Conservation (phyloP, 1,140 invertebrate species). For the Meloidogyne exigua region DNA sequence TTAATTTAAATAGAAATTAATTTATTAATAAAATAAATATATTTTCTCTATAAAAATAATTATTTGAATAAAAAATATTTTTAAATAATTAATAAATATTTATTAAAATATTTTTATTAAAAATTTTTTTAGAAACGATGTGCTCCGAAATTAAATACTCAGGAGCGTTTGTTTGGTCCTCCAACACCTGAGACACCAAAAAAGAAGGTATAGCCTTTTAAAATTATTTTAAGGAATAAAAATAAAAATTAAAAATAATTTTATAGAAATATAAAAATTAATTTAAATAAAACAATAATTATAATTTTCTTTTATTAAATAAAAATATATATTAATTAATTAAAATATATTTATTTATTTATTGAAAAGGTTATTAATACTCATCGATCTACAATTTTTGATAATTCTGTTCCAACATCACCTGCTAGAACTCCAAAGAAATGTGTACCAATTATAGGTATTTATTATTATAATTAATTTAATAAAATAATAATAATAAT, state of each 20-base stretch:
- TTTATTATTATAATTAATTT: slow-evolving; percentile 10
- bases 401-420: slow-evolving; percentile 31
- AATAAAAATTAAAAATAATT: too few species aligned
- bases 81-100: slow-evolving; percentile 17
- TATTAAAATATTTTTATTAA: neutral
- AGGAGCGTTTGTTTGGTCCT: slow-evolving; percentile 49
- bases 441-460: slow-evolving; percentile 46
- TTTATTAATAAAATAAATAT: too few species aligned
- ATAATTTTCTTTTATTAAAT: too few species aligned
- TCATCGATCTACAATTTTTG: slow-evolving; percentile 44
- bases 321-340: too few species aligned
- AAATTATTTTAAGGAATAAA: neutral
- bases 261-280: too few species aligned
- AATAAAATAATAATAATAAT: slow-evolving; percentile 9
- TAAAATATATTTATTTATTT: neutral
- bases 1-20: too few species aligned
- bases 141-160: slow-evolving; percentile 48
- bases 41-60: too few species aligned
- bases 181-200: slow-evolving; percentile 19
- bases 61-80: too few species aligned
- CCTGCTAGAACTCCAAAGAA: slow-evolving; percentile 51
- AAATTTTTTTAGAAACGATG: slow-evolving; percentile 49
- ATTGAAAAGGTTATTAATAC: neutral
- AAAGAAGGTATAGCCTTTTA: slow-evolving; percentile 45
- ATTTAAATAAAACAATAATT: too few species aligned